These are phyloP conservation scores for Tamias sibiricus DNA, from an alignment of 2,113 vertebrate genomes.

Conservation along the genomic window DNA sequence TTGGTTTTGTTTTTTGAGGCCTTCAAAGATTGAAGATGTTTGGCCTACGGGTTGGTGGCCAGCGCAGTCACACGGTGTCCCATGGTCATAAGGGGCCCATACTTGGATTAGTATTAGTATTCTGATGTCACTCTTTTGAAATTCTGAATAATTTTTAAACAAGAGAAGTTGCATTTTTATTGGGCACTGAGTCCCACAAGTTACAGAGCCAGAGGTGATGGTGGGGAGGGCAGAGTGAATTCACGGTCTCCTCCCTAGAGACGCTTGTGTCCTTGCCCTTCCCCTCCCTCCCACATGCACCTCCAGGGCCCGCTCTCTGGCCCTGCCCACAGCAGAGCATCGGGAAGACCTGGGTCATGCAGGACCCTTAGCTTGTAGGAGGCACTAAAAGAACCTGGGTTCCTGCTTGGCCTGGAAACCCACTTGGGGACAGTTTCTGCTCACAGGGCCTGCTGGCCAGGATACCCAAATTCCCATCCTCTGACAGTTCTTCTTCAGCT, in stretches of 20 bases:
- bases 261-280: background rate
- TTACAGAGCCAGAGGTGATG: background rate
- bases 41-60: background rate
- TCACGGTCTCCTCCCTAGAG: background rate
- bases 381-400: conserved; percentile 26
- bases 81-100: background rate
- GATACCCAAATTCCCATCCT: conserved; percentile 67
- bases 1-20: background rate
- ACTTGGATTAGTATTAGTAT: background rate
- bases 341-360: background rate
- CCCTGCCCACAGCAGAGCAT: background rate
- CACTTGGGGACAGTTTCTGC: conserved; percentile 31
- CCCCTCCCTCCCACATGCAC: too few relatives aligned
- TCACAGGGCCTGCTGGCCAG: conserved; percentile 52
- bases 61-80: background rate
- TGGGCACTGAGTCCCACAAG: background rate
- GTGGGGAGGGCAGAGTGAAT: background rate
- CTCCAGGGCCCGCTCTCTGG: background rate
- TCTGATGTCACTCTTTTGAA: conserved; percentile 1
- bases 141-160: background rate
- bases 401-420: conserved; percentile 39
- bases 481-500: conserved; percentile 52
- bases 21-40: background rate
- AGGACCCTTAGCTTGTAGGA: background rate
- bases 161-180: background rate